Percentiles rank a stretch among this genome's conserved stretches.
phyloP scores from a whole-genome alignment of 2,888 invertebrate species.

The Resseliella maxima region DNA sequence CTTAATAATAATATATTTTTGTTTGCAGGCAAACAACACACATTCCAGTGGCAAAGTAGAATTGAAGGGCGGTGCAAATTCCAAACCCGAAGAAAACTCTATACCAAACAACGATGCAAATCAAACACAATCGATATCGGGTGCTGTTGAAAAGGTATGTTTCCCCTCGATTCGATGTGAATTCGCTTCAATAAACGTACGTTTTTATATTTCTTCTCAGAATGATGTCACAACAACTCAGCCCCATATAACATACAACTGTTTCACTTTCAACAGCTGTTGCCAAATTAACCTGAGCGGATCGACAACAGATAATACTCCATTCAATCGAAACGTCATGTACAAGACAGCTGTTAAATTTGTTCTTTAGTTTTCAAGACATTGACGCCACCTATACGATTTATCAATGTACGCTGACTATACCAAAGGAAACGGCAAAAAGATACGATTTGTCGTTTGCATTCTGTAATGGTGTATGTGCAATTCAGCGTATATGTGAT shows the following conservation, averaged over 20 bases:
- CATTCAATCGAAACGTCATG: slow-evolving; percentile 2
- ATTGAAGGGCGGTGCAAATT: neutral
- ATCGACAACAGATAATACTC: neutral
- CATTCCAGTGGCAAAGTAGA: neutral
- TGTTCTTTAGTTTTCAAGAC: slow-evolving; percentile 1
- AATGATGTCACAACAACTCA: slow-evolving; percentile 13
- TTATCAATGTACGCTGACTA: too few relatives aligned
- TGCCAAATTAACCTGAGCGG: neutral
- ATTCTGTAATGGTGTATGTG: too few relatives aligned
- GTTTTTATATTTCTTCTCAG: neutral
- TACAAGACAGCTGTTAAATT: neutral
- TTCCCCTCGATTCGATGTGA: neutral
- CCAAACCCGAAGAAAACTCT: neutral
- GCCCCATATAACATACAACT: neutral
- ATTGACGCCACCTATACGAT: neutral
- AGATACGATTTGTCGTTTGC: too few relatives aligned
- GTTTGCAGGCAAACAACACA: neutral
- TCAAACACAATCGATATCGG: slow-evolving; percentile 13
- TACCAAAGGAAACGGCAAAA: too few relatives aligned
- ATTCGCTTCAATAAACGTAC: slow-evolving; percentile 13
- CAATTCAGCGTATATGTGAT: too few relatives aligned
- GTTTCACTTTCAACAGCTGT: neutral
- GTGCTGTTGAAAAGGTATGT: neutral
- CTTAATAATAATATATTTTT: slow-evolving; percentile 6
- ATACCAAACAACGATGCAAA: neutral